Evolutionary conservation across 1,140 invertebrate species (phyloP), one percentile per base, ranked within the genome.

Genomic region (Conus ventricosus): DNA sequence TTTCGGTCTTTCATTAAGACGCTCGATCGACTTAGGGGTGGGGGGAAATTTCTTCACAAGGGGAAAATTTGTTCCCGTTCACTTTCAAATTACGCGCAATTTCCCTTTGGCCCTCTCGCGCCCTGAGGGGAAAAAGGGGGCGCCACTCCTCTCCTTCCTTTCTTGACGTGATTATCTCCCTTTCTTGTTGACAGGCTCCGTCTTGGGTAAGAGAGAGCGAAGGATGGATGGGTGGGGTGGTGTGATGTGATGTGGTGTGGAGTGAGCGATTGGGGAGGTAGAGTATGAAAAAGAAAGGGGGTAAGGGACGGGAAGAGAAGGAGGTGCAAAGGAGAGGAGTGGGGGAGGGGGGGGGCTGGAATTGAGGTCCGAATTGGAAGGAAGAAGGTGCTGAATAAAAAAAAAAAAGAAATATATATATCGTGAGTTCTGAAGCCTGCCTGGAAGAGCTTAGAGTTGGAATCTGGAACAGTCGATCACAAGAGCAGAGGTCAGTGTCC

Each of bases 21-120:
- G 55, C 53, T 83, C 75, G 83, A 88, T 88, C 87, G 87, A 78
- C 90, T 85, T 80, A 78, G 25, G 51, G 81, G 71, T 55, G 15
- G 54, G 81, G 71, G 60, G 75, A 88, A 89, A 90, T 90, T 90
- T 90, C 84, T 87, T 88, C 83, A 89, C 85, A 89, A 90, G 88
- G 83, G 85, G 84, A 86, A 88, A 89, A 88, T 89, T 90, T 89
- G 78, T 76, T 82, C 82, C 53, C 87, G 76, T 84, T 89, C 76
- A 81, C 88, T 89, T 89, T 89, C 88, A 83, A 89, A 89, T 89
- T 81, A 89, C 75, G 63, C 85, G 80, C 88, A 89, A 87, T 89
- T 87, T 85, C 84, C 88, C 88, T 25, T 67, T 54, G 88, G 88
- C 85, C 39, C 39, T 87, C 39, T 63, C 51, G 27, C 85, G 84